Base-by-base conservation (phyloP, 2,113 vertebrate species). In the Cranoglanis bouderius region DNA sequence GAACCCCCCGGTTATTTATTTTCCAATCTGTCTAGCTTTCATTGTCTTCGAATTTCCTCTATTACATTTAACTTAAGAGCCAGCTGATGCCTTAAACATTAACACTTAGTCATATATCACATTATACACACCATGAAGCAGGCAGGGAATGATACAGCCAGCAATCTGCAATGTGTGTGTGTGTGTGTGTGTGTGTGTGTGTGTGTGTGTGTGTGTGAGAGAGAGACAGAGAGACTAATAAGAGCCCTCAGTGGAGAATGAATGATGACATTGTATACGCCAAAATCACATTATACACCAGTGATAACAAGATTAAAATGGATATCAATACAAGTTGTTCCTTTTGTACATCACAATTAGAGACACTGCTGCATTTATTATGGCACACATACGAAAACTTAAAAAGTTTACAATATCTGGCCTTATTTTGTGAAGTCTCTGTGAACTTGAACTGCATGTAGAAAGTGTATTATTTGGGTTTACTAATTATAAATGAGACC, bases 1-100 rank as follows among this genome's bases (percentile, higher is more conserved):
- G 91, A 90, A 88, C 88, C 91, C 89, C 59, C 6, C 19, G 32
- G 65, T 90, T 81, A 86, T 81, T 57, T 49, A 4, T 46, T 63
- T 65, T 82, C 38, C 16, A 84, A 29, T 46, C 78, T 57, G 61
- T 84, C 77, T 32, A 6, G 16, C 12, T 32, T 32, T 84, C 82
- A 88, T 86, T 84, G 90, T 85, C 57, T 29, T 8, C 7, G 26
- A 38, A 84, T 61, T 70, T 35, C 35, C 40, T 43, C 43, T 2
- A 78, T 85, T 85, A 67, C 70, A 49, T 85, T 88, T 85, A 32
- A 85, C 21, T 85, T 78, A 78, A 18, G 70, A 59, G 53, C 67
- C 87, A 84, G 87, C 67, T 84, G 88, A 88, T 88, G 32, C 70
- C 49, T n/a, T 38, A 67, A 38, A 26, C 61, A 29, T 72, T 16